A percentile compares a stretch with the other conserved stretches of the same genome.
phyloP scores from a whole-genome alignment of 2,113 vertebrate genomes.

The Alligator sinensis region DNA sequence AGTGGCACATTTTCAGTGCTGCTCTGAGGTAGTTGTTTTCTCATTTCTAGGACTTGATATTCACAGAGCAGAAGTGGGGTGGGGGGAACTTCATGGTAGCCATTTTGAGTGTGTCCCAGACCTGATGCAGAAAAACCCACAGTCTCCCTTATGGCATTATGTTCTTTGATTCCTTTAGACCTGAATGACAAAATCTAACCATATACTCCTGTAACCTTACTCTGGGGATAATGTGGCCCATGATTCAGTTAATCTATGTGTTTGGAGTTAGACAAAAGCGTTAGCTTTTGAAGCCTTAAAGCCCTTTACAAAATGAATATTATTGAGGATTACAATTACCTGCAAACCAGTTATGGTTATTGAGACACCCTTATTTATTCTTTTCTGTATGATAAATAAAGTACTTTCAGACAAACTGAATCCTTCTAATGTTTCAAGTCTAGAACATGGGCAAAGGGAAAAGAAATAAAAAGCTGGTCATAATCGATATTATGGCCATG shows the following conservation, averaged over 20 bases:
- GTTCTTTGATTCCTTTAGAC: neutral
- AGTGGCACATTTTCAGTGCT: too few species aligned
- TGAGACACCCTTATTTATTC: constrained; percentile 1
- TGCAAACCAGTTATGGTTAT: neutral
- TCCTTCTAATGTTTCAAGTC: constrained; percentile 37
- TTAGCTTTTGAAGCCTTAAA: neutral
- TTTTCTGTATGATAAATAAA: constrained; percentile 36
- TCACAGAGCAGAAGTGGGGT: too few species aligned
- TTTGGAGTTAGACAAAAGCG: neutral
- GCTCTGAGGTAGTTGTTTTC: too few species aligned
- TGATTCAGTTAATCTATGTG: neutral
- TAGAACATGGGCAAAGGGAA: neutral
- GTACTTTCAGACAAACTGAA: constrained; percentile 19
- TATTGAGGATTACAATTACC: constrained; percentile 48
- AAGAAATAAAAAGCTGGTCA: too few species aligned
- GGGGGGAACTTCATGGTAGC: too few species aligned
- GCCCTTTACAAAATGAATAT: constrained; percentile 25
- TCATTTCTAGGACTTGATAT: too few species aligned
- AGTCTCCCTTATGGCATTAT: neutral
- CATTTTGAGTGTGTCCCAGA: too few species aligned
- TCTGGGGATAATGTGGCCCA: neutral
- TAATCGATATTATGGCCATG: neutral
- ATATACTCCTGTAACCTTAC: neutral
- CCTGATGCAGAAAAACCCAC: too few species aligned
- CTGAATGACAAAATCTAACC: neutral